Evolutionary conservation across 2,888 invertebrate species (phyloP).

Genomic region (Hoplodrina blanda): DNA sequence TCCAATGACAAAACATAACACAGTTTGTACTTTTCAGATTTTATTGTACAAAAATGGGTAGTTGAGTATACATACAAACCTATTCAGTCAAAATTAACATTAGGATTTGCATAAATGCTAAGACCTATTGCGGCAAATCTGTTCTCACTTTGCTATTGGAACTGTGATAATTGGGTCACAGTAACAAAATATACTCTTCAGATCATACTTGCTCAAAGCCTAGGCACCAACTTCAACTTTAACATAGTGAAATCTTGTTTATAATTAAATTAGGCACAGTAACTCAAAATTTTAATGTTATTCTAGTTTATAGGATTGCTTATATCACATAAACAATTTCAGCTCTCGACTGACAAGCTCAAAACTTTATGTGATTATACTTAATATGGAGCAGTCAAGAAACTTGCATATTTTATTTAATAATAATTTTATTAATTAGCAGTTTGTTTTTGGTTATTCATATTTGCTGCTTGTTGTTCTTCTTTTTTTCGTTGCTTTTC

Average conservation of each 20-base stretch:
- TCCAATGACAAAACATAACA: slow-evolving; percentile 49
- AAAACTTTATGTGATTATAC: slow-evolving; percentile 75
- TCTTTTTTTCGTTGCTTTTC: slow-evolving; percentile 96
- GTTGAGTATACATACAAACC: slow-evolving; percentile 83
- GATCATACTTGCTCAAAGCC: slow-evolving; percentile 71
- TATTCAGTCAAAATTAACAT: slow-evolving; percentile 85
- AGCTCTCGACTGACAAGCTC: slow-evolving; percentile 74
- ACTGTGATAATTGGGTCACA: slow-evolving; percentile 30
- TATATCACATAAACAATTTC: slow-evolving; percentile 79
- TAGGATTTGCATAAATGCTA: slow-evolving; percentile 83
- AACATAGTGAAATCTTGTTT: slow-evolving; percentile 72
- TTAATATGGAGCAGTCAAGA: slow-evolving; percentile 71
- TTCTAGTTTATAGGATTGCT: slow-evolving; percentile 75
- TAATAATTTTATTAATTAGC: slow-evolving; percentile 74
- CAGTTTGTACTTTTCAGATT: slow-evolving; percentile 76
- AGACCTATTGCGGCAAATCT: slow-evolving; percentile 70
- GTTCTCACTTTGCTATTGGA: slow-evolving; percentile 57
- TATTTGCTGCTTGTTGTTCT: slow-evolving; percentile 79
- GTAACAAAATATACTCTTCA: slow-evolving; percentile 63
- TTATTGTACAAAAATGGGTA: slow-evolving; percentile 87
- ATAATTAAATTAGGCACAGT: slow-evolving; percentile 75
- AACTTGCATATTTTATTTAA: slow-evolving; percentile 52
- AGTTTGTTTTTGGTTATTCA: slow-evolving; percentile 77
- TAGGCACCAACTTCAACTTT: slow-evolving; percentile 58
- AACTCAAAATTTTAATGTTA: slow-evolving; percentile 73